Evolutionary conservation across 2,888 invertebrate genomes (phyloP).

Genomic region (Phaedon cochleariae): DNA sequence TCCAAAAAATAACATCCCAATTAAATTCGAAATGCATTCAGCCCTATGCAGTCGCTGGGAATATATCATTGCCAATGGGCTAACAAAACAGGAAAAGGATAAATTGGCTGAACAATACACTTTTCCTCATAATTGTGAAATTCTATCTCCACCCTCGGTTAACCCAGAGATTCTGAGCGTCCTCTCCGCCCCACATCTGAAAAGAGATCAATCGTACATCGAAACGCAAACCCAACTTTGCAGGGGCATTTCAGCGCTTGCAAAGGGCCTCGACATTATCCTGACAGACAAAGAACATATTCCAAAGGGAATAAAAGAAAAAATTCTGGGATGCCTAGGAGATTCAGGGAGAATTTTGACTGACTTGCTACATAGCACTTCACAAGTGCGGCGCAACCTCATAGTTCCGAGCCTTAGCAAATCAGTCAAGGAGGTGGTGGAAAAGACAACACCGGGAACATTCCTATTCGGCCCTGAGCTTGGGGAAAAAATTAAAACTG

Average conservation of each 20-base stretch:
- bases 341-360: conserved; percentile 22
- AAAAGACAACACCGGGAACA: conserved; percentile 9
- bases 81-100: neutral
- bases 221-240: conserved; percentile 21
- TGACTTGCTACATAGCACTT: conserved; percentile 19
- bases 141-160: neutral
- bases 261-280: conserved; percentile 15
- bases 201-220: conserved; percentile 13
- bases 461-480: conserved; percentile 26
- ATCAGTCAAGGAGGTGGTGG: conserved; percentile 18
- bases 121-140: conserved; percentile 2
- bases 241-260: conserved; percentile 17
- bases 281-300: conserved; percentile 16
- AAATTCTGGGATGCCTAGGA: conserved; percentile 13
- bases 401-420: conserved; percentile 12
- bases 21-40: neutral
- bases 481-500: conserved; percentile 17
- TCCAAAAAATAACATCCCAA: neutral
- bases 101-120: neutral
- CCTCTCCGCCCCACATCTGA: neutral
- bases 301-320: conserved; percentile 7
- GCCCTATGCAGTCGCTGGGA: conserved; percentile 13
- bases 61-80: neutral
- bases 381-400: conserved; percentile 10
- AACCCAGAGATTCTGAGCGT: conserved; percentile 6